Evolutionary conservation across 1,140 invertebrate species (phyloP).

Genomic region (Brachionus paranguensis): DNA sequence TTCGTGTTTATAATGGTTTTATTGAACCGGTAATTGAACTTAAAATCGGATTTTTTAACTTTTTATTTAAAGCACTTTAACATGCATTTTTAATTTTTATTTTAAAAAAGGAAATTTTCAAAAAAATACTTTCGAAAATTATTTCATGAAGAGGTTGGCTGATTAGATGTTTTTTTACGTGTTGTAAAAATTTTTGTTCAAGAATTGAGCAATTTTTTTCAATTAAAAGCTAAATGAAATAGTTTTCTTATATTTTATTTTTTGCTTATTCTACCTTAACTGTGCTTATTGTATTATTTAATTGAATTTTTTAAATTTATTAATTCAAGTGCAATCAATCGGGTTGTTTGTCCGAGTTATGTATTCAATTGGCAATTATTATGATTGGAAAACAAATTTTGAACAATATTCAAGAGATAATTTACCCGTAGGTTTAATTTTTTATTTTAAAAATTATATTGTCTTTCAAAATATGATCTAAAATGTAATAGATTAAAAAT

Average conservation of each 20-base stretch:
- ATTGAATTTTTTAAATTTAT: neutral
- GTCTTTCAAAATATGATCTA: no score
- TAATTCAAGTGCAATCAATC: conserved; percentile 37
- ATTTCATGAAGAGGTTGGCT: conserved; percentile 14
- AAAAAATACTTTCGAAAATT: conserved; percentile 10
- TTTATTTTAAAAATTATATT: no score
- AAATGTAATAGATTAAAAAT: no score
- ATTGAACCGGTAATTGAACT: conserved; percentile 19
- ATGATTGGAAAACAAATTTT: conserved; percentile 39
- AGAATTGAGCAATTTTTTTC: neutral
- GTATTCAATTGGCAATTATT: conserved; percentile 41
- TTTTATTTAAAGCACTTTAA: neutral
- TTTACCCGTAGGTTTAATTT: conserved; percentile 15
- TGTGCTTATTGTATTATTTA: neutral
- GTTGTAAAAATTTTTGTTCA: neutral
- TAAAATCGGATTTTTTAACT: neutral
- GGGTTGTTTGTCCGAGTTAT: conserved; percentile 35
- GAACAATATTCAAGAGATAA: conserved; percentile 10
- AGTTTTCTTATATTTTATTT: neutral
- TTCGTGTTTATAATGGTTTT: conserved; percentile 20
- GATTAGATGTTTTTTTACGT: neutral
- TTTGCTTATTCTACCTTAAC: neutral
- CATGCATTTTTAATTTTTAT: neutral
- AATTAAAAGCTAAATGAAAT: neutral
- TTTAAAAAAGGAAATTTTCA: conserved; percentile 28